Conservation (phyloP, 2,888 invertebrate species). For the Sipha maydis region DNA sequence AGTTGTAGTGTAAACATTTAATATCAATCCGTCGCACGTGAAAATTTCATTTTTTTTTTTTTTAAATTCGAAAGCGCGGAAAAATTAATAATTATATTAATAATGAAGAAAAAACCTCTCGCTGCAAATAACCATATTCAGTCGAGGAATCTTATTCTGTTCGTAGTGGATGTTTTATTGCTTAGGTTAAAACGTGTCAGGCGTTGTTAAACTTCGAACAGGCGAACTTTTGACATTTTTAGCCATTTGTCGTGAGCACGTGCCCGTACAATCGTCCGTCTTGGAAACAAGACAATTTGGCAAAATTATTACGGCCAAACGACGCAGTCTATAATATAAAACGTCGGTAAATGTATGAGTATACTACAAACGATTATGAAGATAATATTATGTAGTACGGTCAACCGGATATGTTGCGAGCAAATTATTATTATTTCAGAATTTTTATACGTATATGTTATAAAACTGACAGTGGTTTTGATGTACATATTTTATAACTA, state of each 20-base stretch:
- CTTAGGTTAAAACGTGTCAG: not conserved
- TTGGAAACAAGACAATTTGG: not conserved
- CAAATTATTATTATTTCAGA: no score
- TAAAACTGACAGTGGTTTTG: no score
- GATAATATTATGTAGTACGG: no score
- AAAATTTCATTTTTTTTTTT: no score
- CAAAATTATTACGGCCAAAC: not conserved
- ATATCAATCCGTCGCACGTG: no score
- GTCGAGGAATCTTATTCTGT: not conserved
- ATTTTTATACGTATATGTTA: no score
- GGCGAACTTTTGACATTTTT: conserved; percentile 35
- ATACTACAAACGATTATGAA: not conserved
- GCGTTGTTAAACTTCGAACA: conserved; percentile 9
- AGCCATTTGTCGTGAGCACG: conserved; percentile 1
- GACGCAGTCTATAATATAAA: not conserved
- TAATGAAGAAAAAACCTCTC: not conserved
- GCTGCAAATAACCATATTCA: not conserved
- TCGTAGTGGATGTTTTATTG: not conserved
- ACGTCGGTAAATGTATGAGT: not conserved
- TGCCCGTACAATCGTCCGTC: not conserved
- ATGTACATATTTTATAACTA: no score
- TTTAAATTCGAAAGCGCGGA: not conserved
- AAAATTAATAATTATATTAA: not conserved
- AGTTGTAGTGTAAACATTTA: no score
- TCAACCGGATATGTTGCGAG: no score